Evolutionary conservation across 2,888 invertebrate species (phyloP).

Genomic region (Nomada hirtipes): DNA sequence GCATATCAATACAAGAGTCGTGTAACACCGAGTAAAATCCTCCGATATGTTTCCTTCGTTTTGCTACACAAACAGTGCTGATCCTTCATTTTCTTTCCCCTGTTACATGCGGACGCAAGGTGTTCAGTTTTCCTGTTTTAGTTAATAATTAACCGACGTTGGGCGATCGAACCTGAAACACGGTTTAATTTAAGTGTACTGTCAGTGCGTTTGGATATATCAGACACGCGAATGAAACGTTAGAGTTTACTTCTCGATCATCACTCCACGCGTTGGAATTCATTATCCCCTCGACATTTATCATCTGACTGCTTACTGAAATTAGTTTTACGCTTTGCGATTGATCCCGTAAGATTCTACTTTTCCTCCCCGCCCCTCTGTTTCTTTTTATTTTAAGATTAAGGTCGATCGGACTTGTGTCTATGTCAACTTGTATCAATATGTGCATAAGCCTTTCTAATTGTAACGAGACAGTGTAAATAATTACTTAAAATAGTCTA

Average conservation of each 20-base stretch:
- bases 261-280: neutral
- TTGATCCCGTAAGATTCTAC: conserved; percentile 22
- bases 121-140: neutral
- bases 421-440: conserved; percentile 52
- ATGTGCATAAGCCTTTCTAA: conserved; percentile 41
- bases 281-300: conserved; percentile 21
- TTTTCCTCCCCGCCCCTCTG: neutral
- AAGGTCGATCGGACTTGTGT: conserved; percentile 39
- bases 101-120: neutral
- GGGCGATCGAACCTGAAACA: no score
- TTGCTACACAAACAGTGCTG: conserved; percentile 29
- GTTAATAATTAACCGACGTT: conserved; percentile 27
- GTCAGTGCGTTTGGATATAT: conserved; percentile 30
- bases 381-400: conserved; percentile 11
- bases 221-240: conserved; percentile 39
- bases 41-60: conserved; percentile 27
- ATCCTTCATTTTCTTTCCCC: conserved; percentile 25
- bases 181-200: conserved; percentile 14
- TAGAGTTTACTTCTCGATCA: conserved; percentile 20
- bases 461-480: conserved; percentile 59
- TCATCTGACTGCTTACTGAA: conserved; percentile 36
- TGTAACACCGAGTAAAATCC: conserved; percentile 35
- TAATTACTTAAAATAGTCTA: conserved; percentile 59
- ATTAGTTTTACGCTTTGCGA: conserved; percentile 48
- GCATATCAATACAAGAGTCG: conserved; percentile 48